Conservation (phyloP, 2,113 vertebrate genomes). For the Numenius arquata region DNA sequence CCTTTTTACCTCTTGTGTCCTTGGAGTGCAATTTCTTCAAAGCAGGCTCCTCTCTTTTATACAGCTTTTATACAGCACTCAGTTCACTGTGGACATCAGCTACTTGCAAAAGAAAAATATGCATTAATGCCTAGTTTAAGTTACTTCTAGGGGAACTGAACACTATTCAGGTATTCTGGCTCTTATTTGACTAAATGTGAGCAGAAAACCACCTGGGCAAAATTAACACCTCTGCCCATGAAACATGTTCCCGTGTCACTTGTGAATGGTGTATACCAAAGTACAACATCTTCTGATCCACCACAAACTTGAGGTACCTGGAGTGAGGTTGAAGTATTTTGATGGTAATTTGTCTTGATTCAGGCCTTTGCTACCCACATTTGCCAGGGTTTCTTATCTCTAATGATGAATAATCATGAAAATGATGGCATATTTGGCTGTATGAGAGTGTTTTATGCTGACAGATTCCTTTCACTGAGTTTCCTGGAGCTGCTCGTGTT, state of each 20-base stretch:
- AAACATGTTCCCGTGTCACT: neutral
- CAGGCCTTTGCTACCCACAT: neutral
- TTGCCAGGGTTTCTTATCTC: neutral
- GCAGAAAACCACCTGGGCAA: neutral
- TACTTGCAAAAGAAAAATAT: neutral
- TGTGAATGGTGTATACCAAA: neutral
- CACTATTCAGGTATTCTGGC: neutral
- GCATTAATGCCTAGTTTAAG: neutral
- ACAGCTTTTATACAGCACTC: neutral
- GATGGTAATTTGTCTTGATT: neutral
- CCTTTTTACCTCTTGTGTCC: neutral
- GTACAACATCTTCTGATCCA: neutral
- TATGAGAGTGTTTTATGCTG: neutral
- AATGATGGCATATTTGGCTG: neutral
- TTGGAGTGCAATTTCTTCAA: neutral
- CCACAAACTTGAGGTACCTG: neutral
- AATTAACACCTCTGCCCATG: neutral
- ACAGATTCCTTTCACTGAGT: neutral
- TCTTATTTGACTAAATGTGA: neutral
- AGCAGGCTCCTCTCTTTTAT: neutral
- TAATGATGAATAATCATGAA: neutral
- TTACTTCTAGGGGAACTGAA: neutral
- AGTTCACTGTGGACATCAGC: neutral
- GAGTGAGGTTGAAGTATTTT: neutral
- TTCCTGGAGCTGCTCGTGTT: neutral